Base-by-base conservation (phyloP, 2,888 invertebrate genomes). In the Macrophya alboannulata region DNA sequence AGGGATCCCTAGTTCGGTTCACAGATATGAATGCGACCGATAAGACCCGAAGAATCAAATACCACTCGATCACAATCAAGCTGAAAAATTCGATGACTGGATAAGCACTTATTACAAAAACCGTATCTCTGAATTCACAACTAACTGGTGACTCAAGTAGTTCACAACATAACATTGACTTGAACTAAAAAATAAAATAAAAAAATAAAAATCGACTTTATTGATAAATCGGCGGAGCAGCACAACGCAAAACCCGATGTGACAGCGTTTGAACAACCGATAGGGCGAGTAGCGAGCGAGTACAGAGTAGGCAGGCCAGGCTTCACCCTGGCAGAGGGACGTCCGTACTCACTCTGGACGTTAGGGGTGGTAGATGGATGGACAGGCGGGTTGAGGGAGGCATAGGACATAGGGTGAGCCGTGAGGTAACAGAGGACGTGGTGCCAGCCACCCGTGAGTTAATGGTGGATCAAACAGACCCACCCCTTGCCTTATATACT, bases 401-500 rank as follows among this genome's bases (percentile, higher is more conserved):
- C 45, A 68, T 45, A 43, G 43, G 72, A 45, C 45, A 74, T 21
- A 45, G 72, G 45, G 68, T 68, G 68, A 68, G 68, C 68, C 45
- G 45, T 45, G 45, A 43, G 45, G 72, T 45, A 45, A 74, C 72
- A 74, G 43, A 74, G 71, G 72, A 74, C 72, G 72, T 45, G 45
- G 72, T 74, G 62, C 10, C 74, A 74, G 62, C 43, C 74, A 84
- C 15, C 77, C 77, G 85, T 85, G 85, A 68, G 65, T 77, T 85
- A 77, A 85, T 85, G 85, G 77, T 85, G 65, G 85, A 85, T 85
- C 85, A 85, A 85, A 85, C 85, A 85, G 59, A 85, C 83, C 83
- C 9, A 71, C 71, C 51, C 68, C 68, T 40, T 15, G n/a, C 77
- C 51, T 37, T 43, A 10, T 43, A 10, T 45, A 21, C 74, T 45